Evolutionary conservation across 92 coral and sea anemone genomes (phyloP), one percentile per base, ranked within the genome.

Genomic region (Actinernus sp.): DNA sequence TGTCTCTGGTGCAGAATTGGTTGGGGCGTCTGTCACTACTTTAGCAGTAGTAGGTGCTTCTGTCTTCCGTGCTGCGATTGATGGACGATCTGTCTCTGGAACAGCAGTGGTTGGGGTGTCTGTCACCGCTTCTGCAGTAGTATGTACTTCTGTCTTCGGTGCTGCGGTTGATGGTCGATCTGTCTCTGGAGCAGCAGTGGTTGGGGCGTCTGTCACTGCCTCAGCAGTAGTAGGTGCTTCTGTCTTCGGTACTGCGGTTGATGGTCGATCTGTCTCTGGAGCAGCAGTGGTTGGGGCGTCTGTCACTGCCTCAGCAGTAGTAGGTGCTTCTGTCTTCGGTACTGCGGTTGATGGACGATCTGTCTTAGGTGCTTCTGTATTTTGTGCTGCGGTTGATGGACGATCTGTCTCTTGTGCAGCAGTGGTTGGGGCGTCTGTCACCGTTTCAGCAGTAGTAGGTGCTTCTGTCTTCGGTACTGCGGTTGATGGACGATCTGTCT

Each of bases 401-500:
- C 26, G 30, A 2, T 3, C 1, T 24, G 22, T 24, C 28, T 51
- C 26, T 29, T 14, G 62, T 25, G 61, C 39, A 55, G 39, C 19
- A 18, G 40, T 59, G 13, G 9, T 16, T 57, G 63, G 44, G 7
- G 22, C 37, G 18, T 3, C 19, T 43, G 49, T 43, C 20, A 14
- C 49, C 2, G 49, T n/a, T n/a, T n/a, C n/a, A 6, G 41, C 41
- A 34, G 41, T 34, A 6, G 6, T 34, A 4, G 65, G 39, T 30
- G 54, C 69, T 0, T 18, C 30, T 34, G 67, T 36, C 3, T 9
- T 40, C 25, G 33, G 49, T 13, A 0, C 49, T 69, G 51, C 27
- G 22, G 67, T 14, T 69, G 49, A 7, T 9, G 11, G 38, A 48
- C 50, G 9, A 55, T 46, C 58, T 12, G 49, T 55, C 12, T 46